Evolutionary conservation across 2,888 invertebrate species (phyloP).

Genomic region (Agrotis segetum): DNA sequence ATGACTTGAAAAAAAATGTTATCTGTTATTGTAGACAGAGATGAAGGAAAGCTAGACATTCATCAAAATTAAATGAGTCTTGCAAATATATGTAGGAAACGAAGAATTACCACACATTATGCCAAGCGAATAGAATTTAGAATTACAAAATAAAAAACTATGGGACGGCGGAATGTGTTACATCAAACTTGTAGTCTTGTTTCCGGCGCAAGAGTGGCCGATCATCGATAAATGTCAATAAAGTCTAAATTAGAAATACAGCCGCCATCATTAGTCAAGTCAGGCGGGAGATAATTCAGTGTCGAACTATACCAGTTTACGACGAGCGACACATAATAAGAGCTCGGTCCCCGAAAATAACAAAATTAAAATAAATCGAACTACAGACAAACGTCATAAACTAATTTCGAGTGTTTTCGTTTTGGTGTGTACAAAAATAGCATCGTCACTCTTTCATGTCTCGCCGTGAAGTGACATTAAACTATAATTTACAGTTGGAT

Average conservation of each 20-base stretch:
- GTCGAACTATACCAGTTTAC: slow-evolving; percentile 82
- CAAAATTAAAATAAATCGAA: slow-evolving; percentile 91
- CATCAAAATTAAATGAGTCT: slow-evolving; percentile 35
- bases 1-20: slow-evolving; percentile 29
- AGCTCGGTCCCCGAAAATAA: slow-evolving; percentile 87
- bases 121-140: slow-evolving; percentile 11
- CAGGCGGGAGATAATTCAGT: slow-evolving; percentile 84
- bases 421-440: slow-evolving; percentile 89
- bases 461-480: slow-evolving; percentile 87
- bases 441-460: slow-evolving; percentile 90
- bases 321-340: slow-evolving; percentile 84
- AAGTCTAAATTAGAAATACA: slow-evolving; percentile 74
- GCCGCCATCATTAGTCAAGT: slow-evolving; percentile 81
- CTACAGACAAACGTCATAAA: slow-evolving; percentile 91
- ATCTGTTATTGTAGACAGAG: slow-evolving; percentile 5
- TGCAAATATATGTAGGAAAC: slow-evolving; percentile 8
- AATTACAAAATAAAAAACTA: slow-evolving; percentile 8
- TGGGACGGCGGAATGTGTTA: slow-evolving; percentile 23
- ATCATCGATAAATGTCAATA: slow-evolving; percentile 83
- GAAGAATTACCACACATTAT: slow-evolving; percentile 7
- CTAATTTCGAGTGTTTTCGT: slow-evolving; percentile 91
- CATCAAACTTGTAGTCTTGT: slow-evolving; percentile 33
- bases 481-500: slow-evolving; percentile 84
- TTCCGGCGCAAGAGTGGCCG: slow-evolving; percentile 66
- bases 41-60: slow-evolving; percentile 36